Conservation (phyloP, 2,797 vertebrate genomes). For the Euphonia xanthogaster region DNA sequence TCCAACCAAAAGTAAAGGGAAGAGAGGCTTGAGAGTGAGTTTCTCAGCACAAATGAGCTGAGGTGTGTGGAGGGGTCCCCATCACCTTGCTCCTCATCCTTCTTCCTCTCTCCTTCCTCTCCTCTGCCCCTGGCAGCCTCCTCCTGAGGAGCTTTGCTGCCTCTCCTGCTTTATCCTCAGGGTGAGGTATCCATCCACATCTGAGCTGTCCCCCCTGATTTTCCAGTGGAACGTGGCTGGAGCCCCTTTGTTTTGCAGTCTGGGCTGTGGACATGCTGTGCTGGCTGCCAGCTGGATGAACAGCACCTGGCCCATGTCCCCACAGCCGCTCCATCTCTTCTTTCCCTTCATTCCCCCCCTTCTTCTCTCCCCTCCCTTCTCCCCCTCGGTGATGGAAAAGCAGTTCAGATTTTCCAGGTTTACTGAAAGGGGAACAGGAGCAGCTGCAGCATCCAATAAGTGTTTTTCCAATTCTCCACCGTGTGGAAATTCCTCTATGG, state of each 20-base stretch:
- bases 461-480: background rate
- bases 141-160: background rate
- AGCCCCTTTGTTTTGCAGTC: slow-evolving; percentile 67
- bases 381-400: slow-evolving; percentile 1
- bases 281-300: slow-evolving; percentile 63
- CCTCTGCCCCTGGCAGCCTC: background rate
- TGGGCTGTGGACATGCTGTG: slow-evolving; percentile 56
- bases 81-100: background rate
- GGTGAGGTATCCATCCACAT: background rate
- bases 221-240: slow-evolving; percentile 57
- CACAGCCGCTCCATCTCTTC: slow-evolving; percentile 2
- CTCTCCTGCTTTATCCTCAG: background rate
- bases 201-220: slow-evolving; percentile 53
- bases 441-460: background rate
- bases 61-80: background rate
- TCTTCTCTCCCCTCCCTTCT: background rate
- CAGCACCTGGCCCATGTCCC: background rate
- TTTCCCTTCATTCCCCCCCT: background rate
- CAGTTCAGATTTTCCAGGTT: slow-evolving; percentile 63
- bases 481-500: background rate
- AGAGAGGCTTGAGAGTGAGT: background rate
- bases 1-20: background rate
- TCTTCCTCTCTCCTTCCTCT: accelerated
- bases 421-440: slow-evolving; percentile 36
- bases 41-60: background rate